phyloP scores from a whole-genome alignment of 2,113 vertebrate species.

The Hippotragus niger region DNA sequence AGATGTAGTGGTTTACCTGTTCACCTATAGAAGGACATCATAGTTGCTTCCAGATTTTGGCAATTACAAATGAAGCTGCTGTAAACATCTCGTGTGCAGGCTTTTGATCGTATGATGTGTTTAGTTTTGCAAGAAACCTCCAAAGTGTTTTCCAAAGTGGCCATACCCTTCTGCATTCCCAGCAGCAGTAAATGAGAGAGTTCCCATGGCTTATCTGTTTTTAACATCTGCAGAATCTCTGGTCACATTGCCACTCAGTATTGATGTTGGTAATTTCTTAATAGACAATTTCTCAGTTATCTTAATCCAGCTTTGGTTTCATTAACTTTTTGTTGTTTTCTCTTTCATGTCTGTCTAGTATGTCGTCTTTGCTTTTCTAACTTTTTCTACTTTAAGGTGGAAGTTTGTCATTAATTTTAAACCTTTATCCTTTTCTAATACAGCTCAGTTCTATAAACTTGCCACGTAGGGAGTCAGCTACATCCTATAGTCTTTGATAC shows the following conservation, averaged over 20 bases:
- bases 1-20: no score
- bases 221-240: neutral
- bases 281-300: neutral
- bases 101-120: fast-evolving
- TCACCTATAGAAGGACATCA: neutral
- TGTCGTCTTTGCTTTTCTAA: neutral
- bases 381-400: neutral
- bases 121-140: neutral
- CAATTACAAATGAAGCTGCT: neutral
- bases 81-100: fast-evolving
- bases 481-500: neutral
- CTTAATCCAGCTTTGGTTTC: neutral
- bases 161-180: neutral
- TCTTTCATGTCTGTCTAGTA: neutral
- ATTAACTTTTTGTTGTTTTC: neutral
- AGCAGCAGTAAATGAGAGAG: fast-evolving
- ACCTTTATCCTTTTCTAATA: neutral
- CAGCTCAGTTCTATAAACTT: neutral
- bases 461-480: neutral
- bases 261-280: neutral
- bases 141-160: no score
- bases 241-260: fast-evolving
- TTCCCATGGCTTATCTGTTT: neutral
- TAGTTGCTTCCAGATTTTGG: neutral
- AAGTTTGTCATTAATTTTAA: neutral